Conservation (phyloP, 2,888 invertebrate species). For the Perizoma flavofasciatum region DNA sequence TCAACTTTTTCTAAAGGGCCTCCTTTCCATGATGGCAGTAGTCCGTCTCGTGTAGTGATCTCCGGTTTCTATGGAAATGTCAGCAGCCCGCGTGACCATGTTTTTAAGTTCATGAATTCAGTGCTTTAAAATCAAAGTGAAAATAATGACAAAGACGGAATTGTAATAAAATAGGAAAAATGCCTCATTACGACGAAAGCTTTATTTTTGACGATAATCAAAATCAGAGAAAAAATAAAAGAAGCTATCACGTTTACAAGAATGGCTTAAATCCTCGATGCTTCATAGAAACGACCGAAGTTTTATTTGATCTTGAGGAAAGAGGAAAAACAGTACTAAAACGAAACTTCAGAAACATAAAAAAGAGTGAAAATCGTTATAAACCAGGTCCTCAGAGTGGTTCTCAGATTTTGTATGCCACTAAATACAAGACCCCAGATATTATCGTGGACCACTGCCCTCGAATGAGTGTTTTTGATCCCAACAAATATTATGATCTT, state of each 20-base stretch:
- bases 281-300: constrained; percentile 63
- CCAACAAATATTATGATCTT: constrained; percentile 67
- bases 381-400: constrained; percentile 54
- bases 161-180: constrained; percentile 45
- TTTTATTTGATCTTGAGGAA: constrained; percentile 67
- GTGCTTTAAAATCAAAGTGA: background rate
- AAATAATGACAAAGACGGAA: constrained; percentile 12
- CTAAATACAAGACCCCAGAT: constrained; percentile 64
- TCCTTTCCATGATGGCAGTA: constrained; percentile 60
- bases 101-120: constrained; percentile 7
- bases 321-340: constrained; percentile 72
- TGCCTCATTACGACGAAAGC: constrained; percentile 82
- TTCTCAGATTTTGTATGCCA: constrained; percentile 41
- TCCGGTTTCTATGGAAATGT: constrained; percentile 55
- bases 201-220: constrained; percentile 77
- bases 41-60: constrained; percentile 49
- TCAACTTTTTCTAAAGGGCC: constrained; percentile 74
- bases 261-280: constrained; percentile 67
- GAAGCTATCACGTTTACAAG: constrained; percentile 80
- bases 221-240: constrained; percentile 78
- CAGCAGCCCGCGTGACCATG: constrained; percentile 40
- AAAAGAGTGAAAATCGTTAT: constrained; percentile 63
- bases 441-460: constrained; percentile 71
- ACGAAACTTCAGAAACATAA: constrained; percentile 73
- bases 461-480: constrained; percentile 68